Evolutionary conservation across 2,797 vertebrate species (phyloP).

Genomic region (Gallinago solitaria): DNA sequence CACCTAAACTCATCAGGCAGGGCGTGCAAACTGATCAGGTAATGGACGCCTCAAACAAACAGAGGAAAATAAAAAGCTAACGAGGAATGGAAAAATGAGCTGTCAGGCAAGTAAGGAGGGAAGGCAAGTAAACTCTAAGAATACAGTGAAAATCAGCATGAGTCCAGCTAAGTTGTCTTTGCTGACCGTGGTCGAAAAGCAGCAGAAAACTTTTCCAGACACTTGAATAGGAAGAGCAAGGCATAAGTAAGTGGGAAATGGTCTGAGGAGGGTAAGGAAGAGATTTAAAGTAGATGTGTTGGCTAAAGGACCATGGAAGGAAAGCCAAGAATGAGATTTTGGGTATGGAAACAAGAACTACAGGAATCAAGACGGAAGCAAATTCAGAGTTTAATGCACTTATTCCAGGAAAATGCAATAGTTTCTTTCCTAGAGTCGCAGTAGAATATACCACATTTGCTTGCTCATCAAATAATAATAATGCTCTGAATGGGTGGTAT

Average conservation of each 20-base stretch:
- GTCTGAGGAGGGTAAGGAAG: neutral
- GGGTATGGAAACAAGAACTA: constrained; percentile 12
- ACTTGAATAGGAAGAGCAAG: neutral
- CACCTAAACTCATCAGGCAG: neutral
- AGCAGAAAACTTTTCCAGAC: neutral
- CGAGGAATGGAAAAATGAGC: neutral
- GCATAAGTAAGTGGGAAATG: constrained; percentile 8
- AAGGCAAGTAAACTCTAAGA: neutral
- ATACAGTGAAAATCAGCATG: neutral
- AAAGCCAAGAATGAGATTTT: constrained; percentile 44
- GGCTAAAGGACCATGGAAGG: neutral
- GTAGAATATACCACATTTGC: neutral
- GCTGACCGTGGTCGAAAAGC: neutral
- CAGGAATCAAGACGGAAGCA: neutral
- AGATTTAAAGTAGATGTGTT: neutral
- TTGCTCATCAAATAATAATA: neutral
- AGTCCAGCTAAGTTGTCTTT: neutral
- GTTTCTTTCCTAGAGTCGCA: neutral
- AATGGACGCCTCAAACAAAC: neutral
- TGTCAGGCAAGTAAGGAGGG: neutral
- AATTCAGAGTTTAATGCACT: neutral
- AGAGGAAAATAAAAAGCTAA: neutral
- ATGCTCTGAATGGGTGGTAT: neutral
- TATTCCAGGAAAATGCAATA: constrained; percentile 26
- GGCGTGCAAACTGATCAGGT: neutral